Evolutionary conservation across 2,113 vertebrate species (phyloP), one percentile per base, ranked within the genome.

Genomic region (Sinocyclocheilus rhinocerous): DNA sequence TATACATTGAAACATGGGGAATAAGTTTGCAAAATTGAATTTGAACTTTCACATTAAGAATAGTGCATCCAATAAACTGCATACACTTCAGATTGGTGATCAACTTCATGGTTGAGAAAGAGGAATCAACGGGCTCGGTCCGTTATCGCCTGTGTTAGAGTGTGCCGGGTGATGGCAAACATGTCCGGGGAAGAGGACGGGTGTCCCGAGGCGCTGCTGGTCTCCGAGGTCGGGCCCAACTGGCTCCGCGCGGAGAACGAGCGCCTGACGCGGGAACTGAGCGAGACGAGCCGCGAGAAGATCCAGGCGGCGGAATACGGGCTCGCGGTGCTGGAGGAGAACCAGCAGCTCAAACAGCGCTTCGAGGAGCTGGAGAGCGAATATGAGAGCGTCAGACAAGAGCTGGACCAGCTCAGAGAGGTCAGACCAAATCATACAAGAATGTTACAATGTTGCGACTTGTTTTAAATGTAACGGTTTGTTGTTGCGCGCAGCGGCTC

Each of bases 251-350:
- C 90, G 6, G 97, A 99, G 94, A 91, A 97, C 52, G 97, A 96
- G 90, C 95, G 98, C 84, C 94, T 99, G 26, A 94, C 93, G 70
- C 95, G 95, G 84, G 98, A 99, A 91, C 95, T 99, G 90, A 94
- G 96, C 15, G 98, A 98, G 86, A 99, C 97, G 87, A 98, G 95
- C 86, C 95, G 95, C 4, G 96, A 99, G 93, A 98, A 99, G 95
- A 99, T 99, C 92, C 97, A 99, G 94, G 98, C 98, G 85, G 98
- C 98, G 4, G 97, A 99, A 89, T 99, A 98, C 29, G 97, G 98
- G 76, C 94, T 99, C 90, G 98, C 94, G 87, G 98, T 99, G 88
- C 95, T 99, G 87, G 97, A 99, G 93, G 98, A 99, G 95, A 99
- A 99, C 88, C 97, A 98, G 91, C 96, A 96, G 92, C 96, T 99